Base-by-base conservation (phyloP, 2,888 invertebrate species). In the Stenchaetothrips biformis region DNA sequence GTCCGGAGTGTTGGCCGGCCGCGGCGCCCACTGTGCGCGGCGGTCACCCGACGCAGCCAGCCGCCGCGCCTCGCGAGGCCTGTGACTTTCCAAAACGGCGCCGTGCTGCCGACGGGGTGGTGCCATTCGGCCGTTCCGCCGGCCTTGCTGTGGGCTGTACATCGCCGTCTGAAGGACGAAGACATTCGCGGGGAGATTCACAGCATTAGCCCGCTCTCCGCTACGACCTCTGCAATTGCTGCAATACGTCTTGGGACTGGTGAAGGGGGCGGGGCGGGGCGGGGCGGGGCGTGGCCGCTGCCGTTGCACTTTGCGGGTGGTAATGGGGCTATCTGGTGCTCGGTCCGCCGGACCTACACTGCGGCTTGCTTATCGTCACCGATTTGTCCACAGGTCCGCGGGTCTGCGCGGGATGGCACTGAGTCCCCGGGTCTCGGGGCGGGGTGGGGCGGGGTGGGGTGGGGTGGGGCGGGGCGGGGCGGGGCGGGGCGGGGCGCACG, bases 241-340 rank as follows among this genome's bases (percentile, higher is more conserved):
- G 67, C 67, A 67, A 67, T 67, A 67, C 67, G 67, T 67, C 67
- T 67, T 67, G 21, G 67, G 67, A 21, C 67, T 37, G 37, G 37
- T 37, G 37, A 37, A 37, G 37, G 37, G 37, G 37, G 37, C 37
- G 37, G 37, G 37, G 37, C 37, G 37, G 37, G 37, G 37, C 37
- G 37, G 37, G 37, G 37, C 37, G 37, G 37, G 37, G 37, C 37
- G 53, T 16, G 13, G 13, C 53, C 53, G 67, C 67, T 67, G 67
- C n/a, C 67, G 67, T 21, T 67, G 67, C 67, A 67, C 67, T 67
- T 67, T 67, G 67, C 67, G 67, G 67, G 67, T 67, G 67, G 67
- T 67, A 67, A 67, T 67, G 67, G 67, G 9, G 53, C 53, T 53
- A 53, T 53, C 53, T 53, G 53, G 9, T 2, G 16, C 53, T 53